phyloP scores from a whole-genome alignment of 2,797 vertebrate genomes.

The Anomalospiza imberbis region DNA sequence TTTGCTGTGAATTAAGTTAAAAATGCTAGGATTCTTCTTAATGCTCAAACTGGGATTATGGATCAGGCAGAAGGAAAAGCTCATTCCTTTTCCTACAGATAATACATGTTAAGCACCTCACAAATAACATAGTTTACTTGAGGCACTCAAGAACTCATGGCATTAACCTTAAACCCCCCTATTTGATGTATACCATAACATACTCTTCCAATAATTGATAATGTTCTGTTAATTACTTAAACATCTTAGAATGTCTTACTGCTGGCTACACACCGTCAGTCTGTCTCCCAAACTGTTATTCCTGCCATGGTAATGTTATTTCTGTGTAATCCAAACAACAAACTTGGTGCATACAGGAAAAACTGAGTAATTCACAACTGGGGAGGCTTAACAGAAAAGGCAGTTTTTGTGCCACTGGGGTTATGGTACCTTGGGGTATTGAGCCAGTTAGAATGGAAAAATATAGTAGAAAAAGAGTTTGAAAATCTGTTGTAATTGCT shows the following conservation, averaged over 20 bases:
- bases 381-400: background rate
- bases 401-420: background rate
- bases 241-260: background rate
- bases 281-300: background rate
- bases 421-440: no score
- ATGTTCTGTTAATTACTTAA: background rate
- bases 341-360: background rate
- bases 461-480: background rate
- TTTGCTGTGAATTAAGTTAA: background rate
- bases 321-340: background rate
- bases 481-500: background rate
- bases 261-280: fast-evolving
- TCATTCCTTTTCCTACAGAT: background rate
- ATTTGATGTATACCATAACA: background rate
- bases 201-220: background rate
- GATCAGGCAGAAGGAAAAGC: background rate
- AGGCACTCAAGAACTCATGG: background rate
- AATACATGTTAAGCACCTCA: background rate
- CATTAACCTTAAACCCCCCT: background rate
- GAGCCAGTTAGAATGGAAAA: background rate
- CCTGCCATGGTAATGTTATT: background rate
- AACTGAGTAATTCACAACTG: background rate
- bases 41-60: background rate
- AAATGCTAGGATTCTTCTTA: background rate
- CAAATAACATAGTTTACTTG: background rate